Evolutionary conservation across 2,888 invertebrate genomes (phyloP).

Genomic region (Gibbula magus): DNA sequence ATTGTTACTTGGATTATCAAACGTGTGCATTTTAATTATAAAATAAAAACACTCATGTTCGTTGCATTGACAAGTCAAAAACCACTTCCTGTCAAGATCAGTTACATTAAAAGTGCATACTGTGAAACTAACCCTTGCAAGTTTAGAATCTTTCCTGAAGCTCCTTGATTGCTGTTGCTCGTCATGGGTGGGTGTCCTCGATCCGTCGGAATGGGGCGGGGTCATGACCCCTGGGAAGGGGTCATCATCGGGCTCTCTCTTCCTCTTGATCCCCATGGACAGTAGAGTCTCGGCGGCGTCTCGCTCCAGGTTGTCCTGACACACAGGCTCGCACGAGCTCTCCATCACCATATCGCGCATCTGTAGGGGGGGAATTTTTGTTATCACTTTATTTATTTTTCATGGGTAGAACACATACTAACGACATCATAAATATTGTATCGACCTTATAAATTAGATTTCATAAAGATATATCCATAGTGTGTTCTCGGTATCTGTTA

Average conservation of each 20-base stretch:
- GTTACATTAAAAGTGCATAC: neutral
- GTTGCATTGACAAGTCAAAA: too few species aligned
- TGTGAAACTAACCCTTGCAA: neutral
- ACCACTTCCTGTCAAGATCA: too few species aligned
- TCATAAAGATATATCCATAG: too few species aligned
- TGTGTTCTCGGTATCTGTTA: too few species aligned
- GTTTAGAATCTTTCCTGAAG: constrained; percentile 20
- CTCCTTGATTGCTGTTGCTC: neutral
- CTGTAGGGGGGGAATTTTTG: neutral
- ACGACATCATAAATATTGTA: too few species aligned
- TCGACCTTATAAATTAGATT: too few species aligned
- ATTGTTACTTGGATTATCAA: too few species aligned
- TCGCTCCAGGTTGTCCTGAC: constrained; percentile 46
- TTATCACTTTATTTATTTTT: neutral
- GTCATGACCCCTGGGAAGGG: constrained; percentile 17
- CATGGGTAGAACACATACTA: too few species aligned
- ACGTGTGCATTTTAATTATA: too few species aligned
- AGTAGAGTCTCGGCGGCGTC: constrained; percentile 75
- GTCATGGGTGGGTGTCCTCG: constrained; percentile 2
- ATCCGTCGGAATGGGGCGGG: constrained; percentile 21
- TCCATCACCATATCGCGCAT: neutral
- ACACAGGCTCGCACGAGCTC: neutral
- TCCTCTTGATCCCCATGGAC: constrained; percentile 54
- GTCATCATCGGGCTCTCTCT: neutral
- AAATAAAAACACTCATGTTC: too few species aligned